Base-by-base conservation (phyloP, 2,888 invertebrate genomes). In the Agriotes lineatus region DNA sequence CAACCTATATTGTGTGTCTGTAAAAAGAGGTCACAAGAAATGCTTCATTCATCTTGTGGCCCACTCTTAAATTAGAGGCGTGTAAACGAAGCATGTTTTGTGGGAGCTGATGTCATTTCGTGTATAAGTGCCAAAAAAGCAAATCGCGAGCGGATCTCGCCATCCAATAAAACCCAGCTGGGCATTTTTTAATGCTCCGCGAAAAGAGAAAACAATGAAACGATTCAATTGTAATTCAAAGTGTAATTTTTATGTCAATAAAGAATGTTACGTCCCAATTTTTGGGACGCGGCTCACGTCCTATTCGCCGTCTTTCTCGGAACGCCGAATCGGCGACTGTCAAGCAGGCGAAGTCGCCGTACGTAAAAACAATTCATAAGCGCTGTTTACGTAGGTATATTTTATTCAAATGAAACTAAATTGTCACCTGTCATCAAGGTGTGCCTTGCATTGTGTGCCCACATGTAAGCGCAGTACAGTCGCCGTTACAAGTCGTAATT, bases 391-490 rank as follows among this genome's bases (percentile, higher is more conserved):
- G 74, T 72, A 71, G 74, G 74, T 70, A 65, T 57, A 60, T 61
- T 69, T 70, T 73, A 64, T 72, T 72, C 70, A 70, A 72, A 71
- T 62, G 67, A 66, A 70, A 71, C 66, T 66, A 75, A 75, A 74
- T 75, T 75, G 75, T 75, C 75, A 74, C 75, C 74, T 75, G 75
- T 74, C 75, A 75, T 75, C 71, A 73, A 75, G 75, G 75, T 74
- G 75, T 74, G 75, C 71, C 75, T 69, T 72, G 74, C 70, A 75
- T 75, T 75, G 75, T 75, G 59, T 73, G 71, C 74, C 75, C 74
- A 75, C 75, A 71, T 67, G 60, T 60, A 45, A 59, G 44, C 52
- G 52, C 37, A 54, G 67, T 70, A 70, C 67, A 70, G 66, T 70
- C 66, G 57, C 52, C 57, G 61, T 57, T 70, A 69, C 50, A 69